Evolutionary conservation across 2,113 vertebrate genomes (phyloP).

Genomic region (Malaclemys terrapin): DNA sequence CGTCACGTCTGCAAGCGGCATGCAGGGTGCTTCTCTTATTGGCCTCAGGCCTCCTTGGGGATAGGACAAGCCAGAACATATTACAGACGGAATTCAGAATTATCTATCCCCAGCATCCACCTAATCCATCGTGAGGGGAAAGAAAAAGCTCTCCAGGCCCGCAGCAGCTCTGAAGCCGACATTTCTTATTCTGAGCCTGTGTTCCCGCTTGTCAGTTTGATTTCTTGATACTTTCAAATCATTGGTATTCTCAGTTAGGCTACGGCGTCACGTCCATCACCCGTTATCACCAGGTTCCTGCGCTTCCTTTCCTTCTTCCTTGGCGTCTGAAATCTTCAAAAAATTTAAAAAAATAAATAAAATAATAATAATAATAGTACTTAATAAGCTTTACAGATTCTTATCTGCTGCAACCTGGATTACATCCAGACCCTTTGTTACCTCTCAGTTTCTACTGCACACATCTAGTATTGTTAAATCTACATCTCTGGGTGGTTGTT

Average conservation of each 20-base stretch:
- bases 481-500: conserved; percentile 32
- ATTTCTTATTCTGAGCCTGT: conserved; percentile 67
- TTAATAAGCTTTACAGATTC: conserved; percentile 48
- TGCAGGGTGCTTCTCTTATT: not conserved
- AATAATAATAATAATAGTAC: not conserved
- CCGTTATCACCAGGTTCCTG: conserved; percentile 53
- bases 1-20: not conserved
- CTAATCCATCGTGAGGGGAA: conserved; percentile 66
- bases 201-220: conserved; percentile 73
- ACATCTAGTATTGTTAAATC: conserved; percentile 54
- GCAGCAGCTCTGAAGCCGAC: conserved; percentile 30
- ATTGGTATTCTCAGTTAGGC: conserved; percentile 56
- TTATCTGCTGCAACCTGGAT: conserved; percentile 64
- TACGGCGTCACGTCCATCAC: conserved; percentile 63
- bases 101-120: conserved; percentile 66
- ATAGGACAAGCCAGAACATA: conserved; percentile 64
- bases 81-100: conserved; percentile 63
- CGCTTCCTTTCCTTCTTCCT: conserved; percentile 63
- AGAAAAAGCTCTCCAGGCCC: conserved; percentile 64
- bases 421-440: conserved; percentile 61
- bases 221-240: conserved; percentile 71
- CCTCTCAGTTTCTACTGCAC: conserved; percentile 56
- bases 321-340: conserved; percentile 64
- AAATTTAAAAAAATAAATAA: not conserved
- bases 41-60: conserved; percentile 3